Evolutionary conservation across 2,113 vertebrate genomes (phyloP).

Genomic region (Tautogolabrus adspersus): DNA sequence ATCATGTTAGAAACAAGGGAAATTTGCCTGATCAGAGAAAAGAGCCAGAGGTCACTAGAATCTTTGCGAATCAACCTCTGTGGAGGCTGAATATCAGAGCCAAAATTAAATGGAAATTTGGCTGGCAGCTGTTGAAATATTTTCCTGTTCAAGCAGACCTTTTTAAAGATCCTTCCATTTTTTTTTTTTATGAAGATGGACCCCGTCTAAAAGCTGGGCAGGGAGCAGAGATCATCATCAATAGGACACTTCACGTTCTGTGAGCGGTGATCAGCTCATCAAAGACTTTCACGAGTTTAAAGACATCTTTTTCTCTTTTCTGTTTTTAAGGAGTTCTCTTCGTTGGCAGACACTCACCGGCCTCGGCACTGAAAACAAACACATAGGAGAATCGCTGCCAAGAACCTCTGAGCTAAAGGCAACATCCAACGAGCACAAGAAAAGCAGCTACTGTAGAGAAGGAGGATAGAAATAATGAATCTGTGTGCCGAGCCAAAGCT

Average conservation of each 20-base stretch:
- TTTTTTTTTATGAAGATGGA: not conserved
- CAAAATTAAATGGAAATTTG: not conserved
- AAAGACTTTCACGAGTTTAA: slow-evolving; percentile 29
- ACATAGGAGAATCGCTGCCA: slow-evolving; percentile 47
- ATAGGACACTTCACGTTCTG: slow-evolving; percentile 26
- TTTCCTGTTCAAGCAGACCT: not conserved
- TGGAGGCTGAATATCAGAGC: not conserved
- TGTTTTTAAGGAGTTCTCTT: slow-evolving; percentile 16
- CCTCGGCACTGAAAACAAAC: slow-evolving; percentile 44
- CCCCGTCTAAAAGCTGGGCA: slow-evolving; percentile 17
- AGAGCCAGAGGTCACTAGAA: slow-evolving; percentile 3
- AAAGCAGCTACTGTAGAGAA: slow-evolving; percentile 39
- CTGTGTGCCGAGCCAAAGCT: slow-evolving; percentile 29
- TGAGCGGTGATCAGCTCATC: slow-evolving; percentile 48
- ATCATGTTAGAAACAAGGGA: not conserved
- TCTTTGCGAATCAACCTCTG: not conserved
- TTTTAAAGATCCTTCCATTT: not conserved
- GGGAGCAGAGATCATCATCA: slow-evolving; percentile 6
- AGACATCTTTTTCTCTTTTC: slow-evolving; percentile 10
- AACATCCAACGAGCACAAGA: slow-evolving; percentile 44
- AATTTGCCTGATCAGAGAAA: not conserved
- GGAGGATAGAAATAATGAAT: slow-evolving; percentile 51
- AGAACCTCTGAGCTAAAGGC: slow-evolving; percentile 58
- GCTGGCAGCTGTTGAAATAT: not conserved
- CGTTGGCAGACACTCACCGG: slow-evolving; percentile 28